Evolutionary conservation across 2,888 invertebrate species (phyloP).

Genomic region (Pandemis corylana): DNA sequence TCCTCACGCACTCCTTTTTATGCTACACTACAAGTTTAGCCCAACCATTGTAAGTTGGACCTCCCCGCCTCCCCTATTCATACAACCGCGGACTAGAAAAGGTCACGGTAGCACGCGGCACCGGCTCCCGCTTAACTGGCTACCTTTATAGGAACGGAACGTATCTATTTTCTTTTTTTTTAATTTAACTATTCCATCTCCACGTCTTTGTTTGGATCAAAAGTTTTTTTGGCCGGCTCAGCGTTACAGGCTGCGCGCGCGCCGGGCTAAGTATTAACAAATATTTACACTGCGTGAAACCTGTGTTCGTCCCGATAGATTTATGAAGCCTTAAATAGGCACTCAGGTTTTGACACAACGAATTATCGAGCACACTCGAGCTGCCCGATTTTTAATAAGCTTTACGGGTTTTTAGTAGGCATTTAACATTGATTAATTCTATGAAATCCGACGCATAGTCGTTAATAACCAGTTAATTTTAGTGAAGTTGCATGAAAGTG

Average conservation of each 20-base stretch:
- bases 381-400: constrained; percentile 59
- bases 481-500: constrained; percentile 60
- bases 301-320: constrained; percentile 62
- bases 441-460: constrained; percentile 38
- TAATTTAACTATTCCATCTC: constrained; percentile 69
- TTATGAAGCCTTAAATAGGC: constrained; percentile 65
- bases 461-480: constrained; percentile 51
- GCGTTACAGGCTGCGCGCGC: constrained; percentile 46
- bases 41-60: constrained; percentile 67
- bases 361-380: constrained; percentile 68
- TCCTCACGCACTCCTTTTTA: constrained; percentile 84
- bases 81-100: constrained; percentile 57
- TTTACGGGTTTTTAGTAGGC: constrained; percentile 7
- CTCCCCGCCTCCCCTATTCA: constrained; percentile 50
- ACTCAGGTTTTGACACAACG: constrained; percentile 58
- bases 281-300: constrained; percentile 66
- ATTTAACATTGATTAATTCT: neutral
- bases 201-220: constrained; percentile 68
- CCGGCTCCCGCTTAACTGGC: constrained; percentile 57
- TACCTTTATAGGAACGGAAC: constrained; percentile 63
- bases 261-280: constrained; percentile 57
- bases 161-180: constrained; percentile 66
- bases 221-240: constrained; percentile 52
- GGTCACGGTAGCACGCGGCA: constrained; percentile 54
- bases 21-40: constrained; percentile 72